A percentile compares a stretch with the other conserved stretches of the same genome.
These are phyloP conservation scores for Keiferia lycopersicella DNA, from an alignment of 2,888 invertebrate species.

Conservation along the genomic window DNA sequence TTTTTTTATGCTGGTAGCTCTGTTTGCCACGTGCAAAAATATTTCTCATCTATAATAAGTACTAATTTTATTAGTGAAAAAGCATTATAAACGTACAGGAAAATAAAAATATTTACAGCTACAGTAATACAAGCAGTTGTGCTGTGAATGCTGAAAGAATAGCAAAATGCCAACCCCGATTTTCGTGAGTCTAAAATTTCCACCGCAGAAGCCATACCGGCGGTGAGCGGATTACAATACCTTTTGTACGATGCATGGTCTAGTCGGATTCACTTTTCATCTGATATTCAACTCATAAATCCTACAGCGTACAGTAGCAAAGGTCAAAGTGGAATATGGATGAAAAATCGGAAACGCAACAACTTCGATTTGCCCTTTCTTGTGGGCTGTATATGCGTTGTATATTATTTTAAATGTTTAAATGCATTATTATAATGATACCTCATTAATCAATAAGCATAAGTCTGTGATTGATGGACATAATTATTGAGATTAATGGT, in stretches of 20 bases:
- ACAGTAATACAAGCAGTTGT: background rate
- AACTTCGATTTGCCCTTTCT: too few relatives aligned
- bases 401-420: too few relatives aligned
- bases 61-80: too few relatives aligned
- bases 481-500: too few relatives aligned
- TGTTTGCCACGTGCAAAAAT: too few relatives aligned
- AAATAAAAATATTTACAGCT: background rate
- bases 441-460: too few relatives aligned
- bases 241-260: background rate
- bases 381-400: too few relatives aligned
- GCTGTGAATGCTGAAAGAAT: background rate
- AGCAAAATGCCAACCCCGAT: background rate
- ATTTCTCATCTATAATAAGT: too few relatives aligned
- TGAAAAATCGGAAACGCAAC: too few relatives aligned
- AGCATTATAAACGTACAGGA: too few relatives aligned
- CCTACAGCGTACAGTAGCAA: background rate
- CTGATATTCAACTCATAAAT: conserved; percentile 7
- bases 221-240: background rate
- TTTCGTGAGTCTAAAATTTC: background rate
- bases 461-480: too few relatives aligned
- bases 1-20: background rate
- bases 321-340: background rate
- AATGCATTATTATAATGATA: too few relatives aligned
- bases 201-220: background rate
- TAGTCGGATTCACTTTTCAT: conserved; percentile 2